phyloP scores from a whole-genome alignment of 2,797 vertebrate species.

The Hydrophis major region DNA sequence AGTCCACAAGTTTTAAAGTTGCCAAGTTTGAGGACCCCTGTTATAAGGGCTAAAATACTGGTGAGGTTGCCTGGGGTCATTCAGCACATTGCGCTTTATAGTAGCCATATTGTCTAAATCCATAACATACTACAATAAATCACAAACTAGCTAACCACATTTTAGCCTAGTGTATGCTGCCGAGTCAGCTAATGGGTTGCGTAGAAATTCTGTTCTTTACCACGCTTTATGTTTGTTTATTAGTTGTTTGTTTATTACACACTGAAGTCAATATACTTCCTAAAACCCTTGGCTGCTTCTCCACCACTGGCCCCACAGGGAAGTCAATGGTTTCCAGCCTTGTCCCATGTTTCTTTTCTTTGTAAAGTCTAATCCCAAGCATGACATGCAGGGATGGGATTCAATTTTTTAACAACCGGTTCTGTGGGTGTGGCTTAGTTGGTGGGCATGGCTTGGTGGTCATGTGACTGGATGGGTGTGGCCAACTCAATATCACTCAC shows the following conservation, averaged over 20 bases:
- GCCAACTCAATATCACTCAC: no score
- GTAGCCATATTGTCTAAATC: neutral
- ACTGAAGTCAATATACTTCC: neutral
- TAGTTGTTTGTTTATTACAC: neutral
- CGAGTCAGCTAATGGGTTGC: neutral
- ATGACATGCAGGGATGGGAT: no score
- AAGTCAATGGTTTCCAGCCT: neutral
- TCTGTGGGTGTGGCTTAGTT: no score
- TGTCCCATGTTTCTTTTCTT: neutral
- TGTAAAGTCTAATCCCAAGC: neutral
- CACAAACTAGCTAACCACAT: neutral
- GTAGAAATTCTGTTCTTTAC: neutral
- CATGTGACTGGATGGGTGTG: no score
- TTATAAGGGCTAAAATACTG: neutral
- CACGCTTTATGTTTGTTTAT: neutral
- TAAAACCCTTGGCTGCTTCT: neutral
- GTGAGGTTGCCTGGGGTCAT: neutral
- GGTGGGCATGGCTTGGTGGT: no score
- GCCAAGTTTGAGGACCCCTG: no score
- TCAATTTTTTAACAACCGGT: no score
- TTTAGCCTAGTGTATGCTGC: neutral
- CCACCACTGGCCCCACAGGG: neutral
- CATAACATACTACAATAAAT: neutral
- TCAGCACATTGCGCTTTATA: neutral
- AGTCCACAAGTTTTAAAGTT: no score